These are phyloP conservation scores for Heterodera carotae DNA, from an alignment of 1,140 invertebrate genomes.

Conservation along the genomic window DNA sequence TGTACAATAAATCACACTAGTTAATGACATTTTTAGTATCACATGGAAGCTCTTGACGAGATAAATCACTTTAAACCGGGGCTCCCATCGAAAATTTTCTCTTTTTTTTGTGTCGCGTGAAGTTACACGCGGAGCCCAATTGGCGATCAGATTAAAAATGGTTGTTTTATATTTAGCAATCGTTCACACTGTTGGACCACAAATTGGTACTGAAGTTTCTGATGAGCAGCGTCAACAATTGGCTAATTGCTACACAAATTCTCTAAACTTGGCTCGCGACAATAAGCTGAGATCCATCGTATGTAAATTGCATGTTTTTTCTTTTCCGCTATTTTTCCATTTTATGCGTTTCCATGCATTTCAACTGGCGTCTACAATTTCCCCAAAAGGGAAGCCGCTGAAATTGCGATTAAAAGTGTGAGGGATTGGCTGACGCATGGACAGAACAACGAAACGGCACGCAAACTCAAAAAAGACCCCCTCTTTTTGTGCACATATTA, in stretches of 20 bases:
- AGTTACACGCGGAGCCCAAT: no score
- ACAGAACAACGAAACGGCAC: constrained; percentile 20
- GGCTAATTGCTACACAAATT: constrained; percentile 34
- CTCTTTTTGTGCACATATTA: background rate
- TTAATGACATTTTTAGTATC: no score
- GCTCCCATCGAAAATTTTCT: no score
- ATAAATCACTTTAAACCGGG: no score
- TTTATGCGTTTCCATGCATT: constrained; percentile 44
- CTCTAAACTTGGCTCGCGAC: constrained; percentile 36
- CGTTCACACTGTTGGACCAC: constrained; percentile 40
- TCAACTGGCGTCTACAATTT: constrained; percentile 42
- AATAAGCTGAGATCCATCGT: constrained; percentile 35
- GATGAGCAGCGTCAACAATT: constrained; percentile 19
- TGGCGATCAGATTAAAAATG: no score
- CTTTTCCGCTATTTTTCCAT: constrained; percentile 5
- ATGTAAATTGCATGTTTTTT: background rate
- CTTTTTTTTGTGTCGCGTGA: no score
- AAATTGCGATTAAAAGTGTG: constrained; percentile 34
- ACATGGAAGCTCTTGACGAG: no score
- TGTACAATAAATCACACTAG: no score
- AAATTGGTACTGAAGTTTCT: constrained; percentile 10
- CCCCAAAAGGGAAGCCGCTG: constrained; percentile 37
- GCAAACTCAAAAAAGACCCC: background rate
- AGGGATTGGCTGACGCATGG: constrained; percentile 28
- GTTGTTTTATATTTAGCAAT: constrained; percentile 26